These are phyloP conservation scores for Penaeus indicus DNA, from an alignment of 1,140 invertebrate genomes.

Conservation along the genomic window DNA sequence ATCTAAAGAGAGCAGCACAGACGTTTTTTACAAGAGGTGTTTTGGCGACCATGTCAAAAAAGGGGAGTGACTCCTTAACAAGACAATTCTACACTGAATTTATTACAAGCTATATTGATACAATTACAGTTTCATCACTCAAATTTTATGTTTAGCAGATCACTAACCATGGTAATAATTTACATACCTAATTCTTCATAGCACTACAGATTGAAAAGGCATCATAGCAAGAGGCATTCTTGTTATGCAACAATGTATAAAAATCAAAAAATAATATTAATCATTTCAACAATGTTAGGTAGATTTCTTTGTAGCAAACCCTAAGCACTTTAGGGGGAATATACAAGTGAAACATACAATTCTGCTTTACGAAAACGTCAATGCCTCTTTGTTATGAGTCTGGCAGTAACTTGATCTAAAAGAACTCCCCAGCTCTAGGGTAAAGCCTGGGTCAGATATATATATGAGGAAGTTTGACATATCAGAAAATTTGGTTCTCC, in stretches of 20 bases:
- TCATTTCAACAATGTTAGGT: conserved; percentile 44
- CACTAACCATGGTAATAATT: conserved; percentile 29
- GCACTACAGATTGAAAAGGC: conserved; percentile 10
- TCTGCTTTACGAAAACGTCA: conserved; percentile 24
- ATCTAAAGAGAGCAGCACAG: too few species aligned
- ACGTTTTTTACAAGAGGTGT: too few species aligned
- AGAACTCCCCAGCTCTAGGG: too few species aligned
- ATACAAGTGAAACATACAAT: conserved; percentile 5
- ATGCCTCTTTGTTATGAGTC: conserved; percentile 42
- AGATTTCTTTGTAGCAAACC: conserved; percentile 35
- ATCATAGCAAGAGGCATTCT: conserved; percentile 39
- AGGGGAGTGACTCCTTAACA: too few species aligned
- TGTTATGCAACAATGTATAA: conserved; percentile 37
- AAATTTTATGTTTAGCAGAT: conserved; percentile 17
- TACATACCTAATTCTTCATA: conserved; percentile 20
- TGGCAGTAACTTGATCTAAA: neutral
- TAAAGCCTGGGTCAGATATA: too few species aligned
- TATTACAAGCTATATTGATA: neutral
- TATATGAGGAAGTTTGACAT: conserved; percentile 2
- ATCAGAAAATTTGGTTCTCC: neutral
- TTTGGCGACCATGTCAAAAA: too few species aligned
- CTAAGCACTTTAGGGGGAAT: neutral
- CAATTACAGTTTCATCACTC: neutral
- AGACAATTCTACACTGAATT: neutral
- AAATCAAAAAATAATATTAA: conserved; percentile 42